Base-by-base conservation (phyloP, 2,797 vertebrate genomes). In the Austrolebias charrua region DNA sequence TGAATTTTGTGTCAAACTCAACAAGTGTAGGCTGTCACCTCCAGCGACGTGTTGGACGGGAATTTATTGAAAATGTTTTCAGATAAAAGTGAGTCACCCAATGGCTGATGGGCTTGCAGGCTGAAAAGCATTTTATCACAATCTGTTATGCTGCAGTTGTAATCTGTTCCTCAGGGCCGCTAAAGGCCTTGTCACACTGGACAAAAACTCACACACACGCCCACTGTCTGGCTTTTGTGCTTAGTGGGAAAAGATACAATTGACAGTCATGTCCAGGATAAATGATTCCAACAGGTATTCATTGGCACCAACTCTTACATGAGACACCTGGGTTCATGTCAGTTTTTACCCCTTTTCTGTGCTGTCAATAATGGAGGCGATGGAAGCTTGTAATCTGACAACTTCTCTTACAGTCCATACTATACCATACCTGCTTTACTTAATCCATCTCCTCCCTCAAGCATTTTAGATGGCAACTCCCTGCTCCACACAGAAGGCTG, bases 81-180 rank as follows among this genome's bases (percentile, higher is more conserved):
- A 62, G 57, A 47, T 67, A 48, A 61, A 73, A 70, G 52, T 69
- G 47, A 73, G 46, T 61, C 59, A 58, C 52, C 13, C 33, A 35
- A 55, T 13, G n/a, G 58, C 49, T 55, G 63, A 56, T 42, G 52
- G 59, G 24, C 20, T 51, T 14, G 40, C 16, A 64, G 24, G n/a
- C 53, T 60, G 51, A 72, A 31, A 20, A 55, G 44, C 10, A 45
- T 58, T 75, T 63, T 51, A 51, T 64, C 55, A 55, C 24, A 73
- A 24, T 53, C 42, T 63, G 11, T 40, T 35, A 47, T 28, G 55
- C 29, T 55, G 56, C 4, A 4, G 51, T 11, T 49, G 38, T 43
- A 59, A 62, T 66, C 28, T 55, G 52, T 43, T 57, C 44, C 47
- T 48, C 31, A 48, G n/a, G 29, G 45, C 56, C 45, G 48, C 56